phyloP scores from a whole-genome alignment of 2,888 invertebrate species.

The Lapara coniferarum region DNA sequence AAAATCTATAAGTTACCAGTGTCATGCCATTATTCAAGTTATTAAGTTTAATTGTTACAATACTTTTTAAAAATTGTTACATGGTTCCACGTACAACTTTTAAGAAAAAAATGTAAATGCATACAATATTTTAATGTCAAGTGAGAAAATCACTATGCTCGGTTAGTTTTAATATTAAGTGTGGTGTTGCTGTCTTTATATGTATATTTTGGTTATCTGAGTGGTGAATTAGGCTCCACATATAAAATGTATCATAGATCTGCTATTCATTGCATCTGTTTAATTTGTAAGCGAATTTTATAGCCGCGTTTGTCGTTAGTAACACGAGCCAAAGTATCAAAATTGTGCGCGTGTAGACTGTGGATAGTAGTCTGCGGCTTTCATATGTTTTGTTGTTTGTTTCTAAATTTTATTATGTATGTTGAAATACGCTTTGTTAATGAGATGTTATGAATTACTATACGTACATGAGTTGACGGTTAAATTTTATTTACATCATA shows the following conservation, averaged over 20 bases:
- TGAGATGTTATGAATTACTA: constrained; percentile 34
- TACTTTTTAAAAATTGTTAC: not conserved
- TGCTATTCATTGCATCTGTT: constrained; percentile 36
- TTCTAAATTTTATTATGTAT: constrained; percentile 73
- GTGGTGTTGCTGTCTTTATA: constrained; percentile 46
- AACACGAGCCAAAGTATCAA: constrained; percentile 68
- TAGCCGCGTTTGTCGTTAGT: constrained; percentile 42
- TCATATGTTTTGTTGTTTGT: constrained; percentile 68
- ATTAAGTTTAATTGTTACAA: not conserved
- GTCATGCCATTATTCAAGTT: not conserved
- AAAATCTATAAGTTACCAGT: not conserved
- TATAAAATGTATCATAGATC: constrained; percentile 47
- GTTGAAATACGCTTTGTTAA: constrained; percentile 54
- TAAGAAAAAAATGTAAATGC: not conserved
- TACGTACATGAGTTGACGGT: constrained; percentile 41
- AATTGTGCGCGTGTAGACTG: constrained; percentile 55
- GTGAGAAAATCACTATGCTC: not conserved
- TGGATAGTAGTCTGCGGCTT: constrained; percentile 59
- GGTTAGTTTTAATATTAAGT: constrained; percentile 36
- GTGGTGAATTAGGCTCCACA: constrained; percentile 42
- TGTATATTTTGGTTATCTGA: constrained; percentile 45
- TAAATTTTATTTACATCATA: constrained; percentile 46
- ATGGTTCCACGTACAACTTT: not conserved
- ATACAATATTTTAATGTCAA: not conserved
- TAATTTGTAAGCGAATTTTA: constrained; percentile 30